Evolutionary conservation across 1,140 invertebrate species (phyloP).

Genomic region (Globodera rostochiensis): DNA sequence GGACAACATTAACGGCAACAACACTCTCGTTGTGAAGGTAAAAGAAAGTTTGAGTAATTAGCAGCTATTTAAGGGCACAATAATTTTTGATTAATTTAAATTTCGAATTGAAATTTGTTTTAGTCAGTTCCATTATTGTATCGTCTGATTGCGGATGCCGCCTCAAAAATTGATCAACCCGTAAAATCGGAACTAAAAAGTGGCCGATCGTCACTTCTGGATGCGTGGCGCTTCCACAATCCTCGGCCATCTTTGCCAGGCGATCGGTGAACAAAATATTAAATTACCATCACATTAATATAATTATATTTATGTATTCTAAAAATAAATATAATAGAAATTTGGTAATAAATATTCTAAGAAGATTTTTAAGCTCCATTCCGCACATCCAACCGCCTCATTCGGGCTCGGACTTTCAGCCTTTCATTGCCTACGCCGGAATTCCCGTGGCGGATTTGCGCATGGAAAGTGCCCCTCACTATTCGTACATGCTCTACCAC

Average conservation of each 20-base stretch:
- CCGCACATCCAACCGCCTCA: slow-evolving; percentile 39
- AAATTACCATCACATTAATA: neutral
- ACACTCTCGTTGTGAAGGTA: slow-evolving; percentile 48
- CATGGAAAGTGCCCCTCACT: slow-evolving; percentile 48
- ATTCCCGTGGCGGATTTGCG: slow-evolving; percentile 50
- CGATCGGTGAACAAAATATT: slow-evolving; percentile 34
- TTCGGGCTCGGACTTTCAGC: slow-evolving; percentile 58
- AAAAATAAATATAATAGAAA: too few species aligned
- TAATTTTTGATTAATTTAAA: neutral
- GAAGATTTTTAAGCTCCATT: slow-evolving; percentile 31
- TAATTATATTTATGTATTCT: neutral
- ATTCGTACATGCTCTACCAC: slow-evolving; percentile 56
- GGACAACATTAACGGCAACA: slow-evolving; percentile 60
- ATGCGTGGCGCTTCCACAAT: slow-evolving; percentile 54
- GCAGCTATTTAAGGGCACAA: too few species aligned
- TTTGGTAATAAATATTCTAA: too few species aligned
- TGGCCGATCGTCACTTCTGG: slow-evolving; percentile 49
- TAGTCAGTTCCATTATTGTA: slow-evolving; percentile 50
- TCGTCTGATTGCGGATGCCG: slow-evolving; percentile 47
- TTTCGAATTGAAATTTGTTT: neutral
- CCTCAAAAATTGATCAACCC: slow-evolving; percentile 42
- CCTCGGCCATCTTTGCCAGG: slow-evolving; percentile 48
- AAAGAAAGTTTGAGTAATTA: too few species aligned
- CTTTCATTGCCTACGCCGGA: slow-evolving; percentile 47
- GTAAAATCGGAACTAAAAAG: slow-evolving; percentile 36